Conservation (phyloP, 2,113 vertebrate species). For the Orycteropus afer region DNA sequence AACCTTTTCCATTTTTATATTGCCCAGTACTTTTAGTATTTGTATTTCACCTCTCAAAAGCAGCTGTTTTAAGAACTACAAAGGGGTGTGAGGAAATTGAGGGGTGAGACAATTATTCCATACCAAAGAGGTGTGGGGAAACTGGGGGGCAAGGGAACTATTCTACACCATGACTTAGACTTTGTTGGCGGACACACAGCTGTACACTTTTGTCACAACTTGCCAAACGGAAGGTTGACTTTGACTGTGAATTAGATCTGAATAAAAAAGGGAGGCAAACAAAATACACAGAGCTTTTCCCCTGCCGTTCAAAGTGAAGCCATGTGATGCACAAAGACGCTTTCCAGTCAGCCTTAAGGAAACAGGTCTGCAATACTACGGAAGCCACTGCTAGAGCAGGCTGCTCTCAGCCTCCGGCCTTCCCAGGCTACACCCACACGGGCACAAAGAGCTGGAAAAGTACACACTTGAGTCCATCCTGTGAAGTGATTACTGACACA, state of each 20-base stretch:
- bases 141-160: background rate
- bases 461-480: background rate
- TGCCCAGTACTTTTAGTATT: background rate
- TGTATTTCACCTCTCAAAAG: background rate
- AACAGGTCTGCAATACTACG: background rate
- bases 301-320: background rate
- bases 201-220: background rate
- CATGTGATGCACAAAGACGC: background rate
- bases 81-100: background rate
- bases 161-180: background rate
- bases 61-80: background rate
- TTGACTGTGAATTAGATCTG: background rate
- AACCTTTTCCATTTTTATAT: background rate
- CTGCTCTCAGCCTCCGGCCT: background rate
- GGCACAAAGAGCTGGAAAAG: background rate
- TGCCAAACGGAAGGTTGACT: background rate
- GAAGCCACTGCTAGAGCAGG: slow-evolving; percentile 32
- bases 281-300: background rate
- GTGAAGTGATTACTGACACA: background rate
- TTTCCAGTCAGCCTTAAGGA: background rate
- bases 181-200: background rate
- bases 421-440: background rate
- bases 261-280: background rate
- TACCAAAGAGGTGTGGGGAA: no score
- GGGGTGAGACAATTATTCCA: background rate